Percentiles rank a stretch among this genome's conserved stretches.
phyloP scores from a whole-genome alignment of 2,113 vertebrate genomes.

The Grantiella picta region DNA sequence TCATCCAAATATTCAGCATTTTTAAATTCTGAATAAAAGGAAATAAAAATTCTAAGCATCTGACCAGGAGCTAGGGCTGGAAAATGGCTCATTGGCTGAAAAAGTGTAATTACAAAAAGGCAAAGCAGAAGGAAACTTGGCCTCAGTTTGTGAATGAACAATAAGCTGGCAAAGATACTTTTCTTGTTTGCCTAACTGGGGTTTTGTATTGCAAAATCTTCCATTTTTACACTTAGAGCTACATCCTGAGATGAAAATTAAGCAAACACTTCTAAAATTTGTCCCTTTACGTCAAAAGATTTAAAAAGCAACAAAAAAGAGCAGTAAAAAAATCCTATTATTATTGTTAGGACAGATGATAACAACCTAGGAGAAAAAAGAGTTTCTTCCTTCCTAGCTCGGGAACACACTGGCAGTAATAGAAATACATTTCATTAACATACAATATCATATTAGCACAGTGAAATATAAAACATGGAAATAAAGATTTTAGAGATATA shows the following conservation, averaged over 20 bases:
- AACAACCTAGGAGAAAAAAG: neutral
- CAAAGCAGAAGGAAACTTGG: neutral
- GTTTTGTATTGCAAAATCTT: neutral
- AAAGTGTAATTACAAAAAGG: neutral
- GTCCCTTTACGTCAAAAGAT: neutral
- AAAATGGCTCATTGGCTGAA: neutral
- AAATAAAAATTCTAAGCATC: neutral
- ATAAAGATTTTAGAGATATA: neutral
- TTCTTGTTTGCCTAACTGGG: neutral
- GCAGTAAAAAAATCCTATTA: neutral
- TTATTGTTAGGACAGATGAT: neutral
- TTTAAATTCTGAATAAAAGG: neutral
- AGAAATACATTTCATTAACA: neutral
- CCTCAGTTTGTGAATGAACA: neutral
- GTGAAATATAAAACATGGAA: neutral
- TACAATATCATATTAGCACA: neutral
- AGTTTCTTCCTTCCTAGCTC: neutral
- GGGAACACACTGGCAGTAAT: neutral
- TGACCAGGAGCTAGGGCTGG: neutral
- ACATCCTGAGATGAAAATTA: neutral
- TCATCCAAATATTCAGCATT: neutral
- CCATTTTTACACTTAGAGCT: neutral
- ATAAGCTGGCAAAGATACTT: neutral
- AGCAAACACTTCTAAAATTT: neutral
- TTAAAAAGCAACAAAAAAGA: neutral